Evolutionary conservation across 1,140 invertebrate species (phyloP).

Genomic region (Araneus ventricosus): DNA sequence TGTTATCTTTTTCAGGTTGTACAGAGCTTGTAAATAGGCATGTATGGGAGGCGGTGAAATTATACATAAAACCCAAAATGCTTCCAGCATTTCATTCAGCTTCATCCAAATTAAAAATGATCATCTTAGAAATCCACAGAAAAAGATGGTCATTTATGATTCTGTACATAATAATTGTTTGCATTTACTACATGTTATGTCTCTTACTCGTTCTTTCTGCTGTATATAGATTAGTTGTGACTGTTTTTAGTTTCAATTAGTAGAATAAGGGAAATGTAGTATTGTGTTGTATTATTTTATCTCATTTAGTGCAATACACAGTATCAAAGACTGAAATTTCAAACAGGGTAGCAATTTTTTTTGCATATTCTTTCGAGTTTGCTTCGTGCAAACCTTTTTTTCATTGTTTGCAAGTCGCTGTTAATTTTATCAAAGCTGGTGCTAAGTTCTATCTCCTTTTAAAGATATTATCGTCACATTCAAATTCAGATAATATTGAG

Average conservation of each 20-base stretch:
- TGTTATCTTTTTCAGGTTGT: background rate
- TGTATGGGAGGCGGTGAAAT: background rate
- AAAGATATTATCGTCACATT: no score
- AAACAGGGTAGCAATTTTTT: no score
- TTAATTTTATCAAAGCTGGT: no score
- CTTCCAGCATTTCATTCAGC: background rate
- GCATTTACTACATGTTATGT: background rate
- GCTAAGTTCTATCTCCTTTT: no score
- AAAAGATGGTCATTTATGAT: conserved; percentile 19
- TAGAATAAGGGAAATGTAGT: background rate
- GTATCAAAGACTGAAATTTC: no score
- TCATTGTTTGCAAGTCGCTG: no score
- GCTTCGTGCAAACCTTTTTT: no score
- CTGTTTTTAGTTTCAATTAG: background rate
- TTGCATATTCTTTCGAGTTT: no score
- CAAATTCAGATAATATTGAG: no score
- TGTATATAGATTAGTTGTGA: background rate
- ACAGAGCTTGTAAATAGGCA: background rate
- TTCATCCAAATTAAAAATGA: conserved; percentile 25
- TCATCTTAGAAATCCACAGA: background rate
- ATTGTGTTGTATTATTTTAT: no score
- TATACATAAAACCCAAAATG: conserved; percentile 12
- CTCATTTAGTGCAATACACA: no score
- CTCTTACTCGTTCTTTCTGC: background rate
- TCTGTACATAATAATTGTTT: conserved; percentile 14